These are phyloP conservation scores for Coptodon rendalli DNA, from an alignment of 2,113 vertebrate genomes.

Conservation along the genomic window DNA sequence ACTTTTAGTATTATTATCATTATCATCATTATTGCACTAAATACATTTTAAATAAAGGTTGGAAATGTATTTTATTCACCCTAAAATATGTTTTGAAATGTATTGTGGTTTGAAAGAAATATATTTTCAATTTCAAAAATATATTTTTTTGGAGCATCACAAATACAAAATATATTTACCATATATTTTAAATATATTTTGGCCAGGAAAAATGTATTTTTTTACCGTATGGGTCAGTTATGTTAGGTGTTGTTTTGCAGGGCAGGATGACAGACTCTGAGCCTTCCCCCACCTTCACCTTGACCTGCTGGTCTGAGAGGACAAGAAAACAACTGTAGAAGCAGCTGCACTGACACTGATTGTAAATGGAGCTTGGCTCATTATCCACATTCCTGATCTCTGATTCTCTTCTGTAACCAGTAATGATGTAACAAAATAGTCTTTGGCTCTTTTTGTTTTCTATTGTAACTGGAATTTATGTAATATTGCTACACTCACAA, in stretches of 20 bases:
- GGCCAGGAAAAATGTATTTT: too few relatives aligned
- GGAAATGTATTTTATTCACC: too few relatives aligned
- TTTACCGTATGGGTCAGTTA: too few relatives aligned
- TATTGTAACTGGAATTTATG: not conserved
- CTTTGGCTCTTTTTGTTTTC: not conserved
- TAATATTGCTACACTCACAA: not conserved
- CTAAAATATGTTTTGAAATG: too few relatives aligned
- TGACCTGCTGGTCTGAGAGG: not conserved
- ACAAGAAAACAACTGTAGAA: not conserved
- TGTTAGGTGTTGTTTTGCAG: accelerated
- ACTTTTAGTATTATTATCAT: too few relatives aligned
- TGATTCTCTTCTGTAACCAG: not conserved
- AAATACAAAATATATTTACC: too few relatives aligned
- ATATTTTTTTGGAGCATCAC: too few relatives aligned
- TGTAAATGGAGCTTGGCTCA: not conserved
- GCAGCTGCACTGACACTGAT: not conserved
- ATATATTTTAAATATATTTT: too few relatives aligned
- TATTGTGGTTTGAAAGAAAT: too few relatives aligned
- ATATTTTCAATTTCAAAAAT: too few relatives aligned
- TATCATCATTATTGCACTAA: too few relatives aligned
- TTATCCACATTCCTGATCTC: not conserved
- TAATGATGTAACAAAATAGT: not conserved
- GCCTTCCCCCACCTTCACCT: accelerated
- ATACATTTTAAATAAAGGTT: too few relatives aligned
- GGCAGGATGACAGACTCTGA: not conserved